Evolutionary conservation across 2,888 invertebrate species (phyloP).

Genomic region (Helobdella robusta): DNA sequence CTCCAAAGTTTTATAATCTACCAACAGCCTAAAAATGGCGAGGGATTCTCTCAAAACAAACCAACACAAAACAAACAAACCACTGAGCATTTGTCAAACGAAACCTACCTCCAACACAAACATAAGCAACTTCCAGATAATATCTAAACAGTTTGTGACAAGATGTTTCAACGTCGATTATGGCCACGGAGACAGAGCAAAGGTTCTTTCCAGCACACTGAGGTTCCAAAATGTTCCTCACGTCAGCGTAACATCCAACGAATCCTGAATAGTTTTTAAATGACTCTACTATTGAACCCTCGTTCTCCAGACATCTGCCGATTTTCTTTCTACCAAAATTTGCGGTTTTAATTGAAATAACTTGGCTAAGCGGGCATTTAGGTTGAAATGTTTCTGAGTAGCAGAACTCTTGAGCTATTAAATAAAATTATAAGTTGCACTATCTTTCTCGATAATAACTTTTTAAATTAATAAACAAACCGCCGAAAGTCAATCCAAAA

Average conservation of each 20-base stretch:
- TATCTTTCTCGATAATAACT: too few relatives aligned
- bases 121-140: conserved; percentile 14
- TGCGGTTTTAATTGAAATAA: conserved; percentile 5
- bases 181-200: conserved; percentile 4
- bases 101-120: neutral
- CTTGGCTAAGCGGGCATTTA: neutral
- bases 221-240: conserved; percentile 20
- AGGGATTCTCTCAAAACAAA: too few relatives aligned
- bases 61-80: too few relatives aligned
- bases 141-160: neutral
- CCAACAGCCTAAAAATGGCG: too few relatives aligned
- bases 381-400: conserved; percentile 13
- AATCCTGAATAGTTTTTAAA: neutral
- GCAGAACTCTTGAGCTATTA: conserved; percentile 14
- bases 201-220: conserved; percentile 17
- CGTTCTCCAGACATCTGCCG: conserved; percentile 16
- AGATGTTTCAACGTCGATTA: conserved; percentile 5
- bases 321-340: conserved; percentile 8
- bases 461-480: too few relatives aligned
- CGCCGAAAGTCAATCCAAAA: too few relatives aligned
- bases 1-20: too few relatives aligned
- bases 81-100: too few relatives aligned
- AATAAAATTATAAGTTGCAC: too few relatives aligned
- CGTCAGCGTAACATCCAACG: conserved; percentile 17
- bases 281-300: neutral